Evolutionary conservation across 2,888 invertebrate genomes (phyloP).

Genomic region (Octodonta nipae): DNA sequence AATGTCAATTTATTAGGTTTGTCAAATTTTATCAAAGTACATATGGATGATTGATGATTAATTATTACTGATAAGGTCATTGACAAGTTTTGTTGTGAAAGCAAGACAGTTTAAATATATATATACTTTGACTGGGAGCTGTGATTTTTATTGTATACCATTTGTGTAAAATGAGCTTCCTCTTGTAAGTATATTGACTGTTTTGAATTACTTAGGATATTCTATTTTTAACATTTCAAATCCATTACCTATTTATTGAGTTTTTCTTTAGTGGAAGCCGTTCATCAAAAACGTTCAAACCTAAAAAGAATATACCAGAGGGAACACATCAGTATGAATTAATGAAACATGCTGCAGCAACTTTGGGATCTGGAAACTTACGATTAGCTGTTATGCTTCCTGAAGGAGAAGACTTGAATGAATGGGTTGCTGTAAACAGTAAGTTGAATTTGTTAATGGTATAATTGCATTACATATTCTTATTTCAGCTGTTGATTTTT

Average conservation of each 20-base stretch:
- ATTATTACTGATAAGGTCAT: slow-evolving; percentile 25
- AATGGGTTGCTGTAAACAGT: slow-evolving; percentile 99
- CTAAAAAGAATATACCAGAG: slow-evolving; percentile 96
- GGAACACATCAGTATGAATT: slow-evolving; percentile 97
- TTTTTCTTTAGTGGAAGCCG: slow-evolving; percentile 67
- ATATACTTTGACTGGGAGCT: too few species aligned
- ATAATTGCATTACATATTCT: not conserved
- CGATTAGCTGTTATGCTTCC: slow-evolving; percentile 91
- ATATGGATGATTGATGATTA: too few species aligned
- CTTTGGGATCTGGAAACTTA: slow-evolving; percentile 92
- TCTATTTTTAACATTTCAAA: slow-evolving; percentile 7
- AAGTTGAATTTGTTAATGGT: slow-evolving; percentile 36
- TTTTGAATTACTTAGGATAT: slow-evolving; percentile 2
- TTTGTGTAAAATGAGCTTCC: slow-evolving; percentile 36
- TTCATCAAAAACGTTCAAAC: slow-evolving; percentile 94
- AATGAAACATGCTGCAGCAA: slow-evolving; percentile 98
- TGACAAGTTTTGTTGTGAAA: slow-evolving; percentile 21
- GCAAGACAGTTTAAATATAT: too few species aligned
- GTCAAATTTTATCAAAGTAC: too few species aligned
- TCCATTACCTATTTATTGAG: too few species aligned
- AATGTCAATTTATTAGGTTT: too few species aligned
- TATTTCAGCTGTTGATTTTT: slow-evolving; percentile 90
- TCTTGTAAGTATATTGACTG: slow-evolving; percentile 43
- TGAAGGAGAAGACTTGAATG: slow-evolving; percentile 97
- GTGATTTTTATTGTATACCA: too few species aligned